phyloP scores from a whole-genome alignment of 1,140 invertebrate genomes.

The Brachionus asplanchnoidis region DNA sequence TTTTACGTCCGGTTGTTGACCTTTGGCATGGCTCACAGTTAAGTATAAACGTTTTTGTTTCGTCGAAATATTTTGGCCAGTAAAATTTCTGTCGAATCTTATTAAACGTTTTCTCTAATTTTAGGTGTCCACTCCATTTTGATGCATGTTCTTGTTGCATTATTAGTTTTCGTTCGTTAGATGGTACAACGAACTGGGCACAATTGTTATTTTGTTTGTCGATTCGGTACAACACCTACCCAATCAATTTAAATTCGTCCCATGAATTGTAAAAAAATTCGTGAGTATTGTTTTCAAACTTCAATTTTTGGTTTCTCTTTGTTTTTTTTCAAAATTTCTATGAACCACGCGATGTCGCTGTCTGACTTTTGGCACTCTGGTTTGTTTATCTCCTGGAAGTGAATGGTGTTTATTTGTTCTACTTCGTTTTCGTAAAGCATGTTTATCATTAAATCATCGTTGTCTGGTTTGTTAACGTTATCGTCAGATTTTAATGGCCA shows the following conservation, averaged over 20 bases:
- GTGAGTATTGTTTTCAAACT: too few species aligned
- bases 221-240: not conserved
- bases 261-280: too few species aligned
- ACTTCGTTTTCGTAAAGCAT: too few species aligned
- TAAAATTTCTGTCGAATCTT: not conserved
- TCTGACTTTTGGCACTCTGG: not conserved
- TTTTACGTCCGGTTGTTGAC: not conserved
- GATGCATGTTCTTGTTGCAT: not conserved
- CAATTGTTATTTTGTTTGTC: not conserved
- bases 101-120: too few species aligned
- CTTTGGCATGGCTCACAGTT: not conserved
- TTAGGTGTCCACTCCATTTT: not conserved
- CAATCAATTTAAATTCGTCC: too few species aligned
- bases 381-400: not conserved
- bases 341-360: too few species aligned
- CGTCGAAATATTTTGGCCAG: not conserved
- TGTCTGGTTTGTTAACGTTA: too few species aligned
- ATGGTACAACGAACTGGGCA: not conserved
- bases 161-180: not conserved
- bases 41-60: not conserved
- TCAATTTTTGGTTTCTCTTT: too few species aligned
- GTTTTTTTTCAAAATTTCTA: too few species aligned
- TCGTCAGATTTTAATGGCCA: too few species aligned
- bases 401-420: not conserved
- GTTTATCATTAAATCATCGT: too few species aligned